Evolutionary conservation across 2,888 invertebrate genomes (phyloP).

Genomic region (Drosophila pegasa): DNA sequence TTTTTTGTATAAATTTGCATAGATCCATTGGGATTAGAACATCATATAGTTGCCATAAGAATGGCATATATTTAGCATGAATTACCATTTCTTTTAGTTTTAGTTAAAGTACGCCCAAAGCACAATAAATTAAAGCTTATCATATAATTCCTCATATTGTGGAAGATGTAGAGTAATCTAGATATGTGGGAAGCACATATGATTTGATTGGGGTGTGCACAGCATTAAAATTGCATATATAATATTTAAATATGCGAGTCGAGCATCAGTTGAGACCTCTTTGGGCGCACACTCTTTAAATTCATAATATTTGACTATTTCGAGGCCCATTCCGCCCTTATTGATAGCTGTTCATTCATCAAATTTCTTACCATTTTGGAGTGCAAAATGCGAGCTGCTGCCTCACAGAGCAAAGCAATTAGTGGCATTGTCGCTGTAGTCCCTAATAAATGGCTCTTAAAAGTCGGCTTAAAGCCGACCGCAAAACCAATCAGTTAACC

Average conservation of each 20-base stretch:
- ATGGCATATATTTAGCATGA: not conserved
- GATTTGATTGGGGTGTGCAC: not conserved
- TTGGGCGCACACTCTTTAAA: not conserved
- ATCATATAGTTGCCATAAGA: not conserved
- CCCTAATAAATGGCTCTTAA: constrained; percentile 39
- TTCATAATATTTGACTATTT: not conserved
- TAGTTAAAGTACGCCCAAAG: not conserved
- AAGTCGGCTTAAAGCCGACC: constrained; percentile 35
- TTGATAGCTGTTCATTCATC: not conserved
- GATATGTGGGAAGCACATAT: not conserved
- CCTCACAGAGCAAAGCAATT: constrained; percentile 29
- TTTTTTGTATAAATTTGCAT: constrained; percentile 1
- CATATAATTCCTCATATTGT: not conserved
- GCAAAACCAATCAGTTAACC: constrained; percentile 65
- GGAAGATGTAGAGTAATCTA: not conserved
- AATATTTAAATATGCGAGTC: not conserved
- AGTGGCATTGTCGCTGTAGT: constrained; percentile 22
- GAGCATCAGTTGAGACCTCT: not conserved
- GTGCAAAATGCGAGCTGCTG: not conserved
- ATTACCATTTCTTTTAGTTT: not conserved
- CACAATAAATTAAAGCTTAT: not conserved
- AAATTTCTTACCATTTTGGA: not conserved
- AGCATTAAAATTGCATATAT: not conserved
- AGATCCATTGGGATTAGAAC: not conserved
- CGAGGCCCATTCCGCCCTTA: not conserved